phyloP scores from a whole-genome alignment of 1,140 invertebrate genomes.

The Conopomorpha cramerella region DNA sequence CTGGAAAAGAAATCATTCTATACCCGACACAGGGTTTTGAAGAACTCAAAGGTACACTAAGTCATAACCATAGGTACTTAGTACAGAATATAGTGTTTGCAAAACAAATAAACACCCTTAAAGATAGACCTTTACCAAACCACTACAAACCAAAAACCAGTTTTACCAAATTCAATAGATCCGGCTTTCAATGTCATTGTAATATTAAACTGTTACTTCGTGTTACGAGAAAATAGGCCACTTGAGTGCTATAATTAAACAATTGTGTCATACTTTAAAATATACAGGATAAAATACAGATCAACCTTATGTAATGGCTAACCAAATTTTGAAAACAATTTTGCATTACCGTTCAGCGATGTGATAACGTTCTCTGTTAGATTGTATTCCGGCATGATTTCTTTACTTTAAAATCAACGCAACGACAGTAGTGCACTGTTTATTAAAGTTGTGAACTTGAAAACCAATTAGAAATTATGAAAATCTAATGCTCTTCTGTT shows the following conservation, averaged over 20 bases:
- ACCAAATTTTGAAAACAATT: slow-evolving; percentile 12
- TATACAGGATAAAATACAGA: slow-evolving; percentile 28
- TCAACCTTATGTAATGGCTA: slow-evolving; percentile 35
- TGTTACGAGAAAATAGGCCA: slow-evolving; percentile 16
- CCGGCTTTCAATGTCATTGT: too few species aligned
- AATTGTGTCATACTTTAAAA: slow-evolving; percentile 26
- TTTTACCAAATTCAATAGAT: too few species aligned
- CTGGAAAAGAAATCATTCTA: too few species aligned
- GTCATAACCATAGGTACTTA: too few species aligned
- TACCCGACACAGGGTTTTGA: too few species aligned
- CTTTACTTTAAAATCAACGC: slow-evolving; percentile 3
- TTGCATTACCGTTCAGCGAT: slow-evolving; percentile 30
- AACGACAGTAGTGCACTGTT: too few species aligned
- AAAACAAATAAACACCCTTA: too few species aligned
- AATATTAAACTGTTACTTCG: too few species aligned
- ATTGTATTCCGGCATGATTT: slow-evolving; percentile 37
- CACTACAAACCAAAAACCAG: too few species aligned
- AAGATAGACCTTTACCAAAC: too few species aligned
- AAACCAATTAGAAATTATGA: background rate
- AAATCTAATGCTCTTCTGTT: background rate
- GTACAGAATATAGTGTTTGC: too few species aligned
- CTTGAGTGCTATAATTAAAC: slow-evolving; percentile 43
- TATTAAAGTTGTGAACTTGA: background rate
- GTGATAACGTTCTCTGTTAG: slow-evolving; percentile 36
- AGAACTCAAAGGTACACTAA: too few species aligned